Evolutionary conservation across 2,888 invertebrate species (phyloP), one percentile per base, ranked within the genome.

Genomic region (Eupithecia insigniata): DNA sequence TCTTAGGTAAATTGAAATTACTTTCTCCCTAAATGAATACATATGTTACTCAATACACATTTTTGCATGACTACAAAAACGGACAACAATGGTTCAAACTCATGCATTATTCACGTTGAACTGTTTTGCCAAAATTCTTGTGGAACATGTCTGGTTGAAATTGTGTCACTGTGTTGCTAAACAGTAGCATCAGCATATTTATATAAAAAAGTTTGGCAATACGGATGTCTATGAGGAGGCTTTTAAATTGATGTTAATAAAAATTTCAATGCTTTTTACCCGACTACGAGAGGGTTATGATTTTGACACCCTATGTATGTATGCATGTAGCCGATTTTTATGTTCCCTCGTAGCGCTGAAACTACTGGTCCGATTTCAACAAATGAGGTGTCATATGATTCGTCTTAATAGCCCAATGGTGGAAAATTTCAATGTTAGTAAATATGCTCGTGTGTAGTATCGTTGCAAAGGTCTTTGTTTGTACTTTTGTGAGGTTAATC

Each of bases 41-140:
- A n/a, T 67, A 18, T 12, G 64, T 78, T 77, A 81, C 82, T 76
- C 83, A 78, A 70, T 78, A 79, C 75, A 77, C 80, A 78, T 77
- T 26, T 75, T 75, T 71, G 78, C 73, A 72, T 68, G 70, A 34
- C 66, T 71, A 73, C 71, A 74, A 66, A 71, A 36, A 43, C 64
- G 73, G 71, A 34, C 55, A 67, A 75, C 74, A 77, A 76, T 75
- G 75, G 72, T 34, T 58, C 22, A 61, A 22, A 58, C 73, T 83
- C 79, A 84, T 84, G 78, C 76, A 82, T 84, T 76, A 84, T 84
- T 79, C 81, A 83, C 58, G 68, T 66, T 61, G 70, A 72, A 74
- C 46, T 71, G 73, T 75, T 76, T 71, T 72, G 73, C 81, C 80
- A 77, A 82, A 80, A 77, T 74, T 75, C 76, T 77, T 65, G 26